Base-by-base conservation (phyloP, 2,113 vertebrate species). In the Rhizomys pruinosus region DNA sequence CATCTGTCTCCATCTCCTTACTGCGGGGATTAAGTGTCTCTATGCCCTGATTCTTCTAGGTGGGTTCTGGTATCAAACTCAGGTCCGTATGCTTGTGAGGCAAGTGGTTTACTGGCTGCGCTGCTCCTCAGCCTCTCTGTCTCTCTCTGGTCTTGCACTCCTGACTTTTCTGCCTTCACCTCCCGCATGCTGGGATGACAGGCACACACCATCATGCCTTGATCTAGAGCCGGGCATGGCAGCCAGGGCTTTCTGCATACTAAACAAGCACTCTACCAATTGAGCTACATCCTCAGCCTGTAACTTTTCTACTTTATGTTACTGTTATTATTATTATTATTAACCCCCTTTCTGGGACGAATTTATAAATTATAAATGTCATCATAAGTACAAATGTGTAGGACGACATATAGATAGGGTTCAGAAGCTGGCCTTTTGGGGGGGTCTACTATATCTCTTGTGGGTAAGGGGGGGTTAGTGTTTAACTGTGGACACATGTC, bases 161-260 rank as follows among this genome's bases (percentile, higher is more conserved):
- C 59, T 15, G 59, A 61, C 13, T 22, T 22, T 68, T 13, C 20
- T 8, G 63, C 42, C 29, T 84, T 32, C n/a, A 1, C 22, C 23
- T 52, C 7, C 32, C 42, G 15, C 20, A 9, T 23, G 12, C 32
- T 34, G 42, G 34, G 44, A 20, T 68, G 68, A 22, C 63, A 68
- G 81, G 3, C 2, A 0, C n/a, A 6, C 20, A 11, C 19, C 22
- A 68, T 19, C 32, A 68, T 3, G 1, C 37, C 61, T 13, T 12
- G 5, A 27, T 42, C 13, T 63, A 25, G 42, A n/a, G 42, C 44
- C 52, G 66, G 63, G 20, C 29, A 12, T n/a, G 0, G 7, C 34
- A 68, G 12, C 19, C 12, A 23, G 81, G 32, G 63, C 29, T 52
- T 52, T 84, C 10, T 34, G 81, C 22, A n/a, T 23, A 29, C 19